A percentile compares a stretch with the other conserved stretches of the same genome.
Conservation (phyloP, 1,140 invertebrate species). For the Rhagoletis zephyria region DNA sequence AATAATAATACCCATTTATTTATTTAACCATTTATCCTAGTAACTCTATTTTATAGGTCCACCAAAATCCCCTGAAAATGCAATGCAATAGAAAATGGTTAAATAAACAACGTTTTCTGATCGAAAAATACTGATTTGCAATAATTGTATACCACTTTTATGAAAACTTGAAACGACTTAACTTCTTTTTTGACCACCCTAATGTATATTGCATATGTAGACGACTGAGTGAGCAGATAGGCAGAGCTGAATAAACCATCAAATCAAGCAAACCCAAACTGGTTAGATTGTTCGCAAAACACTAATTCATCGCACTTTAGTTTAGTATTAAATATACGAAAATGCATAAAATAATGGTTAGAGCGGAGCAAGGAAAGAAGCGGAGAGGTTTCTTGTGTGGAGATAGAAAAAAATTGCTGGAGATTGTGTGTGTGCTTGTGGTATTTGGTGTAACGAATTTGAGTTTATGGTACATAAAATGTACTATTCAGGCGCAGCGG, state of each 20-base stretch:
- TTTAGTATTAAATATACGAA: background rate
- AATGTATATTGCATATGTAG: background rate
- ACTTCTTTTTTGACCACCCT: too few species aligned
- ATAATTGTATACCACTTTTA: too few species aligned
- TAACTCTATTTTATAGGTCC: too few species aligned
- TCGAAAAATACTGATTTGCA: too few species aligned
- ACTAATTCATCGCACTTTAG: background rate
- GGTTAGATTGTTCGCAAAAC: background rate
- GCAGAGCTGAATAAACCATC: background rate
- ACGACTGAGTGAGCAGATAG: background rate
- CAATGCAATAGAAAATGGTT: too few species aligned
- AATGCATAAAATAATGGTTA: slow-evolving; percentile 1
- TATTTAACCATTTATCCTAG: too few species aligned
- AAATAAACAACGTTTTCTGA: too few species aligned
- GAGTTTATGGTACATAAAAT: slow-evolving; percentile 47
- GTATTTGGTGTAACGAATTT: slow-evolving; percentile 28
- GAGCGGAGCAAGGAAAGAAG: too few species aligned
- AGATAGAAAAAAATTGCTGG: background rate
- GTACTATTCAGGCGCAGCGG: slow-evolving; percentile 28
- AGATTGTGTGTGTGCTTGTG: background rate
- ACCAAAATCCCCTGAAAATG: too few species aligned
- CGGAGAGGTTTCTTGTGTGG: background rate
- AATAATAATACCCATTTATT: too few species aligned
- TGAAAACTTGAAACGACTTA: too few species aligned
- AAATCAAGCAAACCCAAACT: slow-evolving; percentile 6